Base-by-base conservation (phyloP, 2,797 vertebrate species). In the Leptatherina wallacei region DNA sequence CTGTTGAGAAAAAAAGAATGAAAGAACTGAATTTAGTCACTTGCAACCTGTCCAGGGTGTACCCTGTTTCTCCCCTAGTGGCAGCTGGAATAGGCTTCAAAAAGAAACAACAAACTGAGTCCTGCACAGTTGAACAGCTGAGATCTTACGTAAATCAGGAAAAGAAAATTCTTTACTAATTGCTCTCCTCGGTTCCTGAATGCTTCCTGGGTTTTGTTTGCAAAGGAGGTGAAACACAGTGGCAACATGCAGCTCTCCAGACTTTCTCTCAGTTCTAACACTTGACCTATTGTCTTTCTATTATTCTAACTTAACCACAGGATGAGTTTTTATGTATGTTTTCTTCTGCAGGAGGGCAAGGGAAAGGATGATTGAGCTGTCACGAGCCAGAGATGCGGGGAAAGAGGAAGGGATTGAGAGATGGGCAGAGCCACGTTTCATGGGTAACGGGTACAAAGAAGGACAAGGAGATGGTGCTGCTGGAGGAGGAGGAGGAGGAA, bases 341-440 rank as follows among this genome's bases (percentile, higher is more conserved):
- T 67, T 73, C 22, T 11, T 66, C 18, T 70, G 3, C 79, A 98
- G 97, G 92, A 96, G 91, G 70, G 97, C 96, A 8, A 95, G 95
- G 61, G 94, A 96, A 69, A 95, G 94, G 86, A 96, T 98, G 96
- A 83, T 95, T 30, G 94, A 95, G 57, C 79, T 94, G 0, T 94
- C 96, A 0, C 91, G 65, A 14, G 71, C 35, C 67, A 88, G 90
- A 81, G 92, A 93, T 0, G 89, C 81, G 30, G 88, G 36, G 6
- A 94, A 95, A 68, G 88, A 85, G 49, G 85, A 78, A 8, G 86
- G 85, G 51, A 71, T 81, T 75, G 89, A 88, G 61, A 81, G 82
- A 51, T 91, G 87, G 82, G 74, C 52, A 7, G 90, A 92, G 63
- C 77, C 88, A 0, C 77, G 89, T 73, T 87, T 90, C 52, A 71